Conservation (phyloP, 2,888 invertebrate genomes). For the Oligia latruncula region DNA sequence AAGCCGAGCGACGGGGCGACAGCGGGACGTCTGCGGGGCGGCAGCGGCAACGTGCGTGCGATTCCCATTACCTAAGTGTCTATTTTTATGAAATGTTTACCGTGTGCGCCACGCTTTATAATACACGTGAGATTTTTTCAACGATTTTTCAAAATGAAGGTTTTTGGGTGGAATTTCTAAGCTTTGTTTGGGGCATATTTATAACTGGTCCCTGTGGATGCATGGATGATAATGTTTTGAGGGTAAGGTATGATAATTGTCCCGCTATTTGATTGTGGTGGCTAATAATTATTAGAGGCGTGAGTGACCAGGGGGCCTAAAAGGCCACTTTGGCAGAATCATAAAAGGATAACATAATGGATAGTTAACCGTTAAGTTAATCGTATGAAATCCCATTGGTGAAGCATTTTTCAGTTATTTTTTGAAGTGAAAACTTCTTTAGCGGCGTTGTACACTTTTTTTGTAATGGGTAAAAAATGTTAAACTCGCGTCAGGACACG, state of each 20-base stretch:
- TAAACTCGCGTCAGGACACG: no score
- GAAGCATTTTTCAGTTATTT: no score
- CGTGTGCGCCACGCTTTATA: conserved; percentile 75
- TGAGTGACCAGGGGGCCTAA: not conserved
- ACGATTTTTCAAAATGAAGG: conserved; percentile 69
- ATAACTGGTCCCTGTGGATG: conserved; percentile 43
- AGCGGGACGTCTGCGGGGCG: conserved; percentile 57
- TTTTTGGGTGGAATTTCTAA: conserved; percentile 49
- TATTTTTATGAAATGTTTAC: conserved; percentile 85
- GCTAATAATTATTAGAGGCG: conserved; percentile 6
- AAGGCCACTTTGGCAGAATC: no score
- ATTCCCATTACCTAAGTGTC: conserved; percentile 87
- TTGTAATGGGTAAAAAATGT: no score
- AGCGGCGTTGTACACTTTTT: no score
- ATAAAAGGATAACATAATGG: no score
- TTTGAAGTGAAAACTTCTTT: no score
- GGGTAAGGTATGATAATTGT: conserved; percentile 39
- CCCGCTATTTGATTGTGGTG: conserved; percentile 30
- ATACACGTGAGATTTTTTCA: conserved; percentile 76
- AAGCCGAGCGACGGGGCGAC: conserved; percentile 51
- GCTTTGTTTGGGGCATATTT: conserved; percentile 55
- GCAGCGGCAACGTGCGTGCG: conserved; percentile 71
- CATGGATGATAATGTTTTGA: conserved; percentile 12
- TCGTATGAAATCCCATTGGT: no score
- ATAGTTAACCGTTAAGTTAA: no score